These are phyloP conservation scores for Boloria selene DNA, from an alignment of 2,888 invertebrate genomes.

Conservation along the genomic window DNA sequence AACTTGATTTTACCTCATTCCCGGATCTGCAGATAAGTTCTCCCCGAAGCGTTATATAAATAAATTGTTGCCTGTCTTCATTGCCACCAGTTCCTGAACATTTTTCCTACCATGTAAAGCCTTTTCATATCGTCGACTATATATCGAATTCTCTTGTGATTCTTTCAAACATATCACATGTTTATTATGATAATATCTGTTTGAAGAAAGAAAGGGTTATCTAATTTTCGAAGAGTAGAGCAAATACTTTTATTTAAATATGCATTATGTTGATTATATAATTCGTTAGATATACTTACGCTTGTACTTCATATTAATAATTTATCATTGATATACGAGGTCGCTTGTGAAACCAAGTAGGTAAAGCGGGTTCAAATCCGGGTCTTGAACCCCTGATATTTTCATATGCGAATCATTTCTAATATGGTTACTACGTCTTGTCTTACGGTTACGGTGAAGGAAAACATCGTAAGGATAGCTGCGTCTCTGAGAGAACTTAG, in stretches of 20 bases:
- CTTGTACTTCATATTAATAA: no score
- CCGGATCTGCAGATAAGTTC: conserved; percentile 73
- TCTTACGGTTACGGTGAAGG: no score
- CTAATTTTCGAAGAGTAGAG: conserved; percentile 1
- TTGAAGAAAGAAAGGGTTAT: background rate
- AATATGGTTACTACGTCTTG: no score
- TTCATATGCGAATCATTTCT: no score
- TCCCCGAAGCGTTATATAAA: conserved; percentile 81
- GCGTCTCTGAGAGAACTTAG: no score
- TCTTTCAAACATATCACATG: conserved; percentile 63
- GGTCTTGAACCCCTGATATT: no score
- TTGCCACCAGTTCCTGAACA: conserved; percentile 72
- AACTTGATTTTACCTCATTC: conserved; percentile 68
- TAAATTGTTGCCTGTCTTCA: conserved; percentile 81
- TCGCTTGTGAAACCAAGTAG: no score
- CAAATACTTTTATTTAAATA: background rate
- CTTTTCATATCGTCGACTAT: conserved; percentile 67
- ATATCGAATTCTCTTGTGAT: conserved; percentile 70
- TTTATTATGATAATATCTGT: conserved; percentile 69
- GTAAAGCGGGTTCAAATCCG: no score
- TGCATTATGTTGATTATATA: background rate
- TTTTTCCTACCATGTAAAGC: conserved; percentile 72
- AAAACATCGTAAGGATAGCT: no score
- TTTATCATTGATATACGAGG: no score
- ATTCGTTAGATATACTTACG: no score